Evolutionary conservation across 2,888 invertebrate species (phyloP).

Genomic region (Heliconius erato): DNA sequence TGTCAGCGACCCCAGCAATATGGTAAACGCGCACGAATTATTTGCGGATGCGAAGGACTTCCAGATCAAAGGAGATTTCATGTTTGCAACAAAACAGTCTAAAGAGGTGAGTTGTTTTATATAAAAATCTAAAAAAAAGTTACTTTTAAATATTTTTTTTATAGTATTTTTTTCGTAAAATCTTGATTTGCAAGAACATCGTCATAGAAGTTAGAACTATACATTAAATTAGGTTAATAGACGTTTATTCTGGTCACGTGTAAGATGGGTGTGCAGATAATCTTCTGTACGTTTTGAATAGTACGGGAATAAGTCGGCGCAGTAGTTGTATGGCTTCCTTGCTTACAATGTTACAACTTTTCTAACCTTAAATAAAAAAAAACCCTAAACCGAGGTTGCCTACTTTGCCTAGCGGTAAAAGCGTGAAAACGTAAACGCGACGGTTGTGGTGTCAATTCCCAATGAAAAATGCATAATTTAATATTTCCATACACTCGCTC

Average conservation of each 20-base stretch:
- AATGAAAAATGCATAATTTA: no score
- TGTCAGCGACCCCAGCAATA: constrained; percentile 82
- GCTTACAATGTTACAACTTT: background rate
- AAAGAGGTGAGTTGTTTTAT: constrained; percentile 81
- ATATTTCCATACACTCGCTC: no score
- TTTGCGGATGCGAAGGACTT: constrained; percentile 92
- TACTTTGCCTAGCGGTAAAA: no score
- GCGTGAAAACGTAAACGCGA: no score
- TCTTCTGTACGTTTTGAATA: background rate
- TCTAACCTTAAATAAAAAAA: no score
- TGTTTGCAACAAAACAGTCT: constrained; percentile 92
- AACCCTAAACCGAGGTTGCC: no score
- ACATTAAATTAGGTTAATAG: background rate
- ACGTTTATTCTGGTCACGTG: constrained; percentile 14
- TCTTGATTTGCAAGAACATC: no score
- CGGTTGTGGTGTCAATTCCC: no score
- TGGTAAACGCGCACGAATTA: constrained; percentile 83
- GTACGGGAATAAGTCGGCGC: background rate
- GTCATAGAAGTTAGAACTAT: no score
- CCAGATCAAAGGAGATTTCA: constrained; percentile 92
- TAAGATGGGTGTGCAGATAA: constrained; percentile 6
- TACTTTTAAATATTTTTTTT: background rate
- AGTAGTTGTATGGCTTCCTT: constrained; percentile 2
- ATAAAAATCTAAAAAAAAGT: no score
- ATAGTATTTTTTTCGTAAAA: no score